Evolutionary conservation across 2,797 vertebrate species (phyloP).

Genomic region (Malurus splendens): DNA sequence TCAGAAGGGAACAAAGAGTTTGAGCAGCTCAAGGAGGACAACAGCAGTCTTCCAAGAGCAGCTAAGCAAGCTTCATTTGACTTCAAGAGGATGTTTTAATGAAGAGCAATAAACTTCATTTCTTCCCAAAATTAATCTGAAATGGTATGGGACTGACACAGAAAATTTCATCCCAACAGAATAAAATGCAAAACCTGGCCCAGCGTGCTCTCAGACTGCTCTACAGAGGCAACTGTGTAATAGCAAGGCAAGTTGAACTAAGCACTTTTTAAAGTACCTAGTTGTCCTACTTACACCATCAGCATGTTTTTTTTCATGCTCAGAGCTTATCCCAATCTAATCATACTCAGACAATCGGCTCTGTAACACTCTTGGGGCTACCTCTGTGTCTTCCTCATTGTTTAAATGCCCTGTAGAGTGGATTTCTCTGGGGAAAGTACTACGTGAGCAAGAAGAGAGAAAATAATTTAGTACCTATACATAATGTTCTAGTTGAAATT

Average conservation of each 20-base stretch:
- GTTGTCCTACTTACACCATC: background rate
- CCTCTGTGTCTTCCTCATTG: background rate
- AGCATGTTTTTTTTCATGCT: background rate
- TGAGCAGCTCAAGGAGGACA: background rate
- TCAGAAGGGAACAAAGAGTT: background rate
- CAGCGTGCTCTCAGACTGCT: background rate
- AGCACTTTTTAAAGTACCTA: background rate
- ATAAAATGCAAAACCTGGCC: background rate
- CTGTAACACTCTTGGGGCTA: background rate
- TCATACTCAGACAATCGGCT: background rate
- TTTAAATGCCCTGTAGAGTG: background rate
- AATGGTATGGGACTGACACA: background rate
- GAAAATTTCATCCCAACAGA: background rate
- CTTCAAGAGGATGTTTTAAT: background rate
- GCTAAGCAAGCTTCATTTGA: background rate
- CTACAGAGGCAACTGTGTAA: background rate
- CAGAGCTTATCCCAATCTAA: background rate
- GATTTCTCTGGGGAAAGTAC: background rate
- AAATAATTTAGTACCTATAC: background rate
- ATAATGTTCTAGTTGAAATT: constrained; percentile 8
- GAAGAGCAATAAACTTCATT: background rate
- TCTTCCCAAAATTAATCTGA: background rate
- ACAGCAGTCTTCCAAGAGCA: background rate
- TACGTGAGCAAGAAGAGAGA: background rate
- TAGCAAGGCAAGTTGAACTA: background rate